Conservation (phyloP, 2,113 vertebrate species). For the Pelmatolapia mariae region DNA sequence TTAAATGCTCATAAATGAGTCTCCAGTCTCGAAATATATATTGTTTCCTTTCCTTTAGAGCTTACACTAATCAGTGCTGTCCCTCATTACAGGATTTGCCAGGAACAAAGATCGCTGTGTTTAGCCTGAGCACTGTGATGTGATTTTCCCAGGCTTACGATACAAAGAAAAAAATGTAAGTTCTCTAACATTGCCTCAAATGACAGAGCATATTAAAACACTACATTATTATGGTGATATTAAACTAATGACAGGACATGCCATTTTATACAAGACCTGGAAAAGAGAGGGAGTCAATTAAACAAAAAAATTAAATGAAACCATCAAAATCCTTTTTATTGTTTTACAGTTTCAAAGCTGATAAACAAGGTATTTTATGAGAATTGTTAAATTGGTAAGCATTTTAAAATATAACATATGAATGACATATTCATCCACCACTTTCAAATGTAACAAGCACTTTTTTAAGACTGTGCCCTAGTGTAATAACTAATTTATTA, state of each 20-base stretch:
- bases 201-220: background rate
- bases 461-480: background rate
- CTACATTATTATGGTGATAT: background rate
- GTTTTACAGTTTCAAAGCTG: background rate
- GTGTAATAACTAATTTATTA: background rate
- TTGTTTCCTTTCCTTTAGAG: background rate
- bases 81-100: background rate
- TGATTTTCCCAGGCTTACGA: background rate
- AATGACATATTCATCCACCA: background rate
- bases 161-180: background rate
- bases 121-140: background rate
- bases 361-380: background rate
- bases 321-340: background rate
- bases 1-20: background rate
- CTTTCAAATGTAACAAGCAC: background rate
- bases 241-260: background rate
- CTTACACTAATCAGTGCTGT: background rate
- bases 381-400: background rate
- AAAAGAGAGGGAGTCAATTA: background rate
- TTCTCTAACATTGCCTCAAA: background rate
- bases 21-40: background rate
- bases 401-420: background rate
- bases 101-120: conserved; percentile 6
- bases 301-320: background rate
- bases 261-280: background rate